Evolutionary conservation across 2,113 vertebrate species (phyloP), one percentile per base, ranked within the genome.

Genomic region (Prunella fulvescens): DNA sequence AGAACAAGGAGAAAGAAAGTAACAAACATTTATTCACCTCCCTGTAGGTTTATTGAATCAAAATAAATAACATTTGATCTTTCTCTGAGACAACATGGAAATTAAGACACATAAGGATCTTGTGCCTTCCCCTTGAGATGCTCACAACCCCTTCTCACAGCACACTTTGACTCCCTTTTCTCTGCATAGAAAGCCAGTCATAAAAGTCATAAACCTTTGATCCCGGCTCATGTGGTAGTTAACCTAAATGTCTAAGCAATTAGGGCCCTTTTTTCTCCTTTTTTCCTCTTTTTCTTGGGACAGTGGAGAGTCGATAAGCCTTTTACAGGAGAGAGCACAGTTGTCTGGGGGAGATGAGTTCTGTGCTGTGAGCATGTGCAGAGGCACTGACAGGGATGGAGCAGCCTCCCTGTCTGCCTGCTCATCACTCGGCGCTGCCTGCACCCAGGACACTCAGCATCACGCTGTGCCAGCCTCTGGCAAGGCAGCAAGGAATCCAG

Each of bases 21-120:
- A 94, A 89, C n/a, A 92, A 92, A 80, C 11, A 71, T 90, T 88
- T 92, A 74, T 94, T 93, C 80, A 58, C 77, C 85, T 89, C 82
- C 71, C 48, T 48, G 11, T 76, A 92, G 77, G 29, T 45, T 92
- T 90, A 60, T 79, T 64, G 22, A 90, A 66, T 92, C 82, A 94
- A 90, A 95, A 86, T 77, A 93, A 94, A 94, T 81, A 60, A 48
- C 62, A 35, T 85, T 74, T 95, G 73, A 87, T 81, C 82, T 94
- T 95, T 72, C 37, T 57, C 71, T 93, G 77, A 85, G 48, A 87
- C 80, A 95, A 81, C 58, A 65, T 31, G 26, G 62, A 90, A 86
- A 87, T 82, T 47, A 73, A 96, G 74, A 82, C 62, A 74, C 44
- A 54, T 80, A 82, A 90, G 1, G 0, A 48, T 80, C 48, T 90